phyloP scores from a whole-genome alignment of 2,113 vertebrate genomes.

The Cyprinodon tularosa region DNA sequence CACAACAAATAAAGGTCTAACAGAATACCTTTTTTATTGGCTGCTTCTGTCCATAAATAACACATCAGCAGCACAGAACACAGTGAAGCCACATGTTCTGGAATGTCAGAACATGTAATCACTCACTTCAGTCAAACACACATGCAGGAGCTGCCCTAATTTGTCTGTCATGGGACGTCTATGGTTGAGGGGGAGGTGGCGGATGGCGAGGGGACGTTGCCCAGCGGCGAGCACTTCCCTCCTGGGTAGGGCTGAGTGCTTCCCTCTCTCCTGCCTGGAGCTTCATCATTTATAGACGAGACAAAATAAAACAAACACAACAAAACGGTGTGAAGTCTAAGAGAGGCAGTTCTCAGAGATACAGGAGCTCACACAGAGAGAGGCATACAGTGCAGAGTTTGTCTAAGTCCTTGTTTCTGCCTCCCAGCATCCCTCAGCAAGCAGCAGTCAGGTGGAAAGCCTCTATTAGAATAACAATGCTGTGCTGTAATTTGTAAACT shows the following conservation, averaged over 20 bases:
- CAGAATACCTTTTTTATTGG: background rate
- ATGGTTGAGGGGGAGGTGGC: conserved; percentile 19
- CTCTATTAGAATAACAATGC: conserved; percentile 49
- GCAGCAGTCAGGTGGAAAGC: conserved; percentile 62
- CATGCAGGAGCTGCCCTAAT: conserved; percentile 37
- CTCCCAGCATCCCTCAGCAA: conserved; percentile 52
- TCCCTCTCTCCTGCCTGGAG: conserved; percentile 54
- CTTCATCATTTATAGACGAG: conserved; percentile 75
- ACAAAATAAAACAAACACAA: conserved; percentile 77
- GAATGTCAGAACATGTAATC: background rate
- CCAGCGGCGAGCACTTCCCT: conserved; percentile 49
- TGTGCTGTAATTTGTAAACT: conserved; percentile 15
- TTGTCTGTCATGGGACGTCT: conserved; percentile 24
- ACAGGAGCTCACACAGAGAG: conserved; percentile 17
- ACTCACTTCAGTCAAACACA: conserved; percentile 30
- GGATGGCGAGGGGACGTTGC: conserved; percentile 52
- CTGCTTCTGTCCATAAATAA: background rate
- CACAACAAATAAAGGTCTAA: background rate
- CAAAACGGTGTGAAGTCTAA: conserved; percentile 60
- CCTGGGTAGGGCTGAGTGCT: conserved; percentile 65
- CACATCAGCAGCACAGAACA: conserved; percentile 10
- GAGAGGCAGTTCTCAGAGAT: conserved; percentile 40
- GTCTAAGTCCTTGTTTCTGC: conserved; percentile 55
- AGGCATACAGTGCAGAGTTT: conserved; percentile 37
- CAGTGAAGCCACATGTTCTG: background rate